A percentile compares a stretch with the other conserved stretches of the same genome.
These are phyloP conservation scores for Melospiza georgiana DNA, from an alignment of 2,113 vertebrate species.

Conservation along the genomic window DNA sequence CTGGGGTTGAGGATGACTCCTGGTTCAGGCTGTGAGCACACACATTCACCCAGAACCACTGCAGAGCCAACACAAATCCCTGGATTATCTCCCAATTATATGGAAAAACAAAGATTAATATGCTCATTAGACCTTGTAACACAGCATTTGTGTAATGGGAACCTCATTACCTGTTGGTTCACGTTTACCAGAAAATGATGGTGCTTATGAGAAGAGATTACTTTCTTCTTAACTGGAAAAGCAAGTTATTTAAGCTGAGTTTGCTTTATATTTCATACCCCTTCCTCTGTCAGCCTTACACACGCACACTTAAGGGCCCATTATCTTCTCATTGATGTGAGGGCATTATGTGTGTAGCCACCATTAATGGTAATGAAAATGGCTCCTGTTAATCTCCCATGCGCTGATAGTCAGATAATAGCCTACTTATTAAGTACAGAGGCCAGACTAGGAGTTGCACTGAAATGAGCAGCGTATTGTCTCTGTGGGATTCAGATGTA, in stretches of 20 bases:
- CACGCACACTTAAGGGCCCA: not conserved
- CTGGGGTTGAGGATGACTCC: not conserved
- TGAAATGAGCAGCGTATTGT: not conserved
- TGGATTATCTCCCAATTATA: not conserved
- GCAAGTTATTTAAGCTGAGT: not conserved
- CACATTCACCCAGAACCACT: not conserved
- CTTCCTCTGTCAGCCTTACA: not conserved
- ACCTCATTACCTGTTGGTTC: not conserved
- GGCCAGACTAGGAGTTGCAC: not conserved
- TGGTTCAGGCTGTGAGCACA: not conserved
- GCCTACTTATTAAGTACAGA: not conserved
- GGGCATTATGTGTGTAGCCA: not conserved
- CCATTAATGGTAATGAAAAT: conserved; percentile 51
- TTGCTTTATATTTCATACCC: not conserved
- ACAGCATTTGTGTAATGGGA: not conserved
- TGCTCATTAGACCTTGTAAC: not conserved
- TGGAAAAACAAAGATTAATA: not conserved
- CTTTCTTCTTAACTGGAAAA: conserved; percentile 25
- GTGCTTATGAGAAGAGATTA: conserved; percentile 6
- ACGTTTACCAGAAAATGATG: conserved; percentile 4
- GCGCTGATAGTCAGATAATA: not conserved
- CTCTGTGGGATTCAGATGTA: not conserved
- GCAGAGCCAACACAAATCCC: not conserved
- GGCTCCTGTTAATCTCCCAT: not conserved
- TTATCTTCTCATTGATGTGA: conserved; percentile 6